A percentile compares a stretch with the other conserved stretches of the same genome.
Evolutionary conservation across 2,797 vertebrate genomes (phyloP).

Genomic region (Characodon lateralis): DNA sequence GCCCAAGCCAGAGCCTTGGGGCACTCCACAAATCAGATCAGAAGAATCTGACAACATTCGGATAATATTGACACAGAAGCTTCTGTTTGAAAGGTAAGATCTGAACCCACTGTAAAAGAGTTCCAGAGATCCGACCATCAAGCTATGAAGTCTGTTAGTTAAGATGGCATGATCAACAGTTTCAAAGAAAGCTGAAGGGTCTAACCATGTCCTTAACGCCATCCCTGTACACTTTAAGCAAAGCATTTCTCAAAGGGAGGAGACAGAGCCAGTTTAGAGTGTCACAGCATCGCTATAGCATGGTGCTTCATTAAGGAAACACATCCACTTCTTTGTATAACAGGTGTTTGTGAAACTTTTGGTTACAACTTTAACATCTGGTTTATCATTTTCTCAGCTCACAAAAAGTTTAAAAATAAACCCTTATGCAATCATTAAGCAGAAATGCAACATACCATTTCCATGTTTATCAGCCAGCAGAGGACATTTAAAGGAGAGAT

Average conservation of each 20-base stretch:
- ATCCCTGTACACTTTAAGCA: no score
- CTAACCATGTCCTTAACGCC: background rate
- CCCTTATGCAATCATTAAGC: slow-evolving; percentile 30
- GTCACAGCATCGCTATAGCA: background rate
- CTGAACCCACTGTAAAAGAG: background rate
- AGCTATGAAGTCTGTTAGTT: background rate
- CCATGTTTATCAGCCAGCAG: background rate
- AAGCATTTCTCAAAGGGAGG: background rate
- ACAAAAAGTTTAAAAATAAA: slow-evolving; percentile 10
- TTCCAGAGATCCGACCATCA: background rate
- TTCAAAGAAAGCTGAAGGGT: background rate
- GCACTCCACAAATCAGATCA: background rate
- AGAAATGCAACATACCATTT: background rate
- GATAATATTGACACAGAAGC: no score
- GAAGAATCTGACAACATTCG: background rate
- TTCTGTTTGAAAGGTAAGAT: no score
- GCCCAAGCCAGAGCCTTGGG: background rate
- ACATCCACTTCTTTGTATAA: slow-evolving; percentile 17
- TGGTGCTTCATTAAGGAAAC: background rate
- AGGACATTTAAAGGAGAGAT: slow-evolving; percentile 1
- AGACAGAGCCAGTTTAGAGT: no score
- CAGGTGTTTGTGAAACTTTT: background rate
- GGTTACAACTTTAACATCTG: slow-evolving; percentile 10
- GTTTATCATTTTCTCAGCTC: slow-evolving; percentile 34
- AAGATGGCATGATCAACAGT: no score